Base-by-base conservation (phyloP, 2,888 invertebrate species). In the Oligia strigilis region DNA sequence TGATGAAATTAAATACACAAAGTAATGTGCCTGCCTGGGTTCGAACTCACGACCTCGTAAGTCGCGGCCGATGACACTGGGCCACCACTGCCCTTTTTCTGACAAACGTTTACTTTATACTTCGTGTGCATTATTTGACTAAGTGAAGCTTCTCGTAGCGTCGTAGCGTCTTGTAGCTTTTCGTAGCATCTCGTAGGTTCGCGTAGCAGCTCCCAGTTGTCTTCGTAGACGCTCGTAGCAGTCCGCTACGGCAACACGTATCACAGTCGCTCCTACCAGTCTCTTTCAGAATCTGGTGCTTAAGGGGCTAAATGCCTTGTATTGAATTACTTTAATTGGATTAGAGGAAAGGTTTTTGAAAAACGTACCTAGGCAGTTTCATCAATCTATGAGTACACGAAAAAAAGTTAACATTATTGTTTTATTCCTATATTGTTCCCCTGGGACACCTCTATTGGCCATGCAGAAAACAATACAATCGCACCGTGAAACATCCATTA, bases 211-310 rank as follows among this genome's bases (percentile, higher is more conserved):
- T 40, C 58, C 11, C 29, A 19, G 8, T 55, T 36, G n/a, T 29
- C 77, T 76, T 58, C 77, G 83, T 81, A 81, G 75, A 49, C 58
- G 23, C 43, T 60, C 49, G 83, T 84, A 67, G 84, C 72, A 67
- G 40, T 19, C 13, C n/a, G 29, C 79, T 82, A 78, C 67, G 72
- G 2, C n/a, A 29, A 49, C 36, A 23, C 23, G 36, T 73, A 64
- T 46, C n/a, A 67, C 19, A 55, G 29, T 17, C 19, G 4, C 6
- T 36, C 5, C 40, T 67, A 8, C 3, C 19, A 40, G 43, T 67
- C 17, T 9, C 58, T 43, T 23, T 36, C 43, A 55, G 13, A 58
- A 66, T 36, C 8, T 55, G 40, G 43, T 65, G 29, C 0, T 13
- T 64, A 40, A n/a, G 29, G 40, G 75, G 29, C 17, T 52, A 23